phyloP scores from a whole-genome alignment of 2,888 invertebrate species.

The Melieria picta region DNA sequence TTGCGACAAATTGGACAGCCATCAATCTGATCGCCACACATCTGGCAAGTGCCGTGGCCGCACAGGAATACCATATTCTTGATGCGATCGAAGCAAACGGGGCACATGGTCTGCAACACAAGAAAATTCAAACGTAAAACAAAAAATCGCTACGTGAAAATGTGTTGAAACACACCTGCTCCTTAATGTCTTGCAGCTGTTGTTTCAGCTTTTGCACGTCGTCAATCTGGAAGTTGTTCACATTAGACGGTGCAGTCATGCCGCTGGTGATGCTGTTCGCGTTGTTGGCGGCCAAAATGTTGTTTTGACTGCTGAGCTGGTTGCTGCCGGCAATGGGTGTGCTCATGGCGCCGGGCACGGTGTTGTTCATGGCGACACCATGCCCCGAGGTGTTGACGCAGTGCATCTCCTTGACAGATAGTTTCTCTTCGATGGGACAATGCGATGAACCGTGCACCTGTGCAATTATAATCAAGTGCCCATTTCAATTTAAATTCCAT shows the following conservation, averaged over 20 bases:
- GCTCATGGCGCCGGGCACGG: slow-evolving; percentile 48
- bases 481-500: background rate
- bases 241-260: slow-evolving; percentile 67
- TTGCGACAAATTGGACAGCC: slow-evolving; percentile 98
- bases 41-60: slow-evolving; percentile 97
- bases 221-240: slow-evolving; percentile 75
- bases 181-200: slow-evolving; percentile 96
- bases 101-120: slow-evolving; percentile 89
- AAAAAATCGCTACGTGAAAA: background rate
- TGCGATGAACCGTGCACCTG: slow-evolving; percentile 35
- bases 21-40: slow-evolving; percentile 97
- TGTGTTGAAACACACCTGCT: slow-evolving; percentile 76
- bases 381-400: slow-evolving; percentile 63
- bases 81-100: slow-evolving; percentile 95
- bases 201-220: slow-evolving; percentile 93
- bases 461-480: background rate
- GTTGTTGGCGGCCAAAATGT: slow-evolving; percentile 49
- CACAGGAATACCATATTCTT: slow-evolving; percentile 99
- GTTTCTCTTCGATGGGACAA: slow-evolving; percentile 48
- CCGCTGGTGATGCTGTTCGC: slow-evolving; percentile 43
- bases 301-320: slow-evolving; percentile 60
- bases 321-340: slow-evolving; percentile 56
- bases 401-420: slow-evolving; percentile 47
- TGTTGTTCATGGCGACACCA: slow-evolving; percentile 65
- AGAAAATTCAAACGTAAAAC: background rate